A percentile compares a stretch with the other conserved stretches of the same genome.
Conservation (phyloP, 2,113 vertebrate genomes). For the Rattus norvegicus region GRCr8 NC_086033.1:56609501-56610000, state of each 20-base stretch:
- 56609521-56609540: neutral
- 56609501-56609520: neutral
- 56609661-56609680: neutral
- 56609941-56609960: neutral
- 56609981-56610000: neutral
- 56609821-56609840: no score
- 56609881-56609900: neutral
- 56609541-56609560: neutral
- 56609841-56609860: neutral
- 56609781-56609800: neutral
- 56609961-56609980: neutral
- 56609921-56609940: neutral
- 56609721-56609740: neutral
- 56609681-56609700: neutral
- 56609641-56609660: neutral
- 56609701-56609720: neutral
- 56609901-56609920: neutral
- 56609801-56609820: neutral
- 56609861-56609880: neutral
- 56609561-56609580: neutral
- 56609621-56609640: neutral
- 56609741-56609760: neutral
- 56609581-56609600: conserved; percentile 17
- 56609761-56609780: neutral
- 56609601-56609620: neutral